Evolutionary conservation across 2,888 invertebrate species (phyloP).

Genomic region (Bombylius major): DNA sequence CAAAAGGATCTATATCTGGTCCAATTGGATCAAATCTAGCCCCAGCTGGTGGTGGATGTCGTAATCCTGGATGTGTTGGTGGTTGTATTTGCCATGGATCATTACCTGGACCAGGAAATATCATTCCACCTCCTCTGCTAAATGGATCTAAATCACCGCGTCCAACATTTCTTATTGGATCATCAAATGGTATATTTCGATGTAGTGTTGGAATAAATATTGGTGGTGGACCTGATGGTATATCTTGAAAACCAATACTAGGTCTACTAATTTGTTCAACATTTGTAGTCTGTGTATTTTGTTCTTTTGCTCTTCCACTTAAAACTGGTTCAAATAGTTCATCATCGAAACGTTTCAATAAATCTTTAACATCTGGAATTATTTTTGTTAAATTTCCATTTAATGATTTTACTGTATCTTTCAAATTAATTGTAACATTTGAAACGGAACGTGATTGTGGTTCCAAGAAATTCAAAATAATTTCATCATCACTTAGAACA

Average conservation of each 20-base stretch:
- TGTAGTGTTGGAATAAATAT: too few species aligned
- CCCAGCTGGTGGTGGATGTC: too few species aligned
- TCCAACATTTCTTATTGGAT: constrained; percentile 45
- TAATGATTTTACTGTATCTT: constrained; percentile 41
- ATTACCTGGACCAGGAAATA: constrained; percentile 49
- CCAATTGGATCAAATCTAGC: too few species aligned
- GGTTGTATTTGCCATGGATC: constrained; percentile 16
- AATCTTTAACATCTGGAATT: constrained; percentile 48
- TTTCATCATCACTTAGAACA: constrained; percentile 46
- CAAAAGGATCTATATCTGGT: too few species aligned
- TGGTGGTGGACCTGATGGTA: constrained; percentile 20
- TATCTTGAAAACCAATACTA: constrained; percentile 4
- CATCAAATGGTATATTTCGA: constrained; percentile 11
- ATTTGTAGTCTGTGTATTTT: constrained; percentile 27
- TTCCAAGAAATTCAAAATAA: constrained; percentile 52
- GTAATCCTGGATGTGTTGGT: background rate
- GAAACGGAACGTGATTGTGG: constrained; percentile 40
- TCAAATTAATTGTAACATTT: constrained; percentile 47
- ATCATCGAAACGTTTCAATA: constrained; percentile 48
- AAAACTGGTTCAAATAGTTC: constrained; percentile 52
- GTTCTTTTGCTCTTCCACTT: constrained; percentile 25
- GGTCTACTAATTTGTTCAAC: background rate
- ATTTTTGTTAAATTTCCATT: constrained; percentile 48
- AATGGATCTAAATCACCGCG: constrained; percentile 70
- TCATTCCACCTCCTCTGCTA: constrained; percentile 55